A percentile compares a stretch with the other conserved stretches of the same genome.
Evolutionary conservation across 2,888 invertebrate genomes (phyloP).

Genomic region (Anthophora plumipes): DNA sequence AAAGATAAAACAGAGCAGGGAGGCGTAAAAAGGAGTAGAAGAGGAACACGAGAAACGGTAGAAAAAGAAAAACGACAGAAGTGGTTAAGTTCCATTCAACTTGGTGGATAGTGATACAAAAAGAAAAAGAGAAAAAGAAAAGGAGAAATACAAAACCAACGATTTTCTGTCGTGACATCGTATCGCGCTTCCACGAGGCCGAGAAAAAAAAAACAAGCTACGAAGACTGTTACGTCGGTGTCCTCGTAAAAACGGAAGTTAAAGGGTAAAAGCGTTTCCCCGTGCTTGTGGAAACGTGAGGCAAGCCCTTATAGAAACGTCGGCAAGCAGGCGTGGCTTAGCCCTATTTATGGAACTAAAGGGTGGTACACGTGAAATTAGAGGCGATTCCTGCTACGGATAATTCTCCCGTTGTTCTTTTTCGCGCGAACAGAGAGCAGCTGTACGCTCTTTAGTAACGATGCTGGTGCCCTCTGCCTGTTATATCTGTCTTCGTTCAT

Average conservation of each 20-base stretch:
- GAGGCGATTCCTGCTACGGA: slow-evolving; percentile 26
- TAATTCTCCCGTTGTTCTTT: slow-evolving; percentile 37
- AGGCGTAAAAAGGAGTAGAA: background rate
- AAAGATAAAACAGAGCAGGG: too few relatives aligned
- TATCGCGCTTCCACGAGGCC: slow-evolving; percentile 36
- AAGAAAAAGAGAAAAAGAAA: too few relatives aligned
- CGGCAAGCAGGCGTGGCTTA: slow-evolving; percentile 32
- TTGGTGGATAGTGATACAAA: background rate
- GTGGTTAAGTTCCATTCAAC: slow-evolving; percentile 16
- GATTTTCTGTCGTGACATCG: slow-evolving; percentile 45
- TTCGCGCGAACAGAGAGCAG: background rate
- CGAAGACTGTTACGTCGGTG: slow-evolving; percentile 43
- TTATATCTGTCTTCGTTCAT: too few relatives aligned
- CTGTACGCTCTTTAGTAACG: too few relatives aligned
- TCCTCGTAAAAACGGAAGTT: slow-evolving; percentile 59
- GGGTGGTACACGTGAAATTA: slow-evolving; percentile 42
- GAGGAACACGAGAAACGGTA: background rate
- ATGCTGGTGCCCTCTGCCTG: background rate
- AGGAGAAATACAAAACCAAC: too few relatives aligned
- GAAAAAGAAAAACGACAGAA: background rate
- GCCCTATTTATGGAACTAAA: slow-evolving; percentile 48
- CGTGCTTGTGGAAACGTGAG: slow-evolving; percentile 34
- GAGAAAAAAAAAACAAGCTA: slow-evolving; percentile 41
- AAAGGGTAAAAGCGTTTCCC: slow-evolving; percentile 49
- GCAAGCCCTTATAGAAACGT: slow-evolving; percentile 41